Evolutionary conservation across 2,797 vertebrate species (phyloP), one percentile per base, ranked within the genome.

Genomic region (Poeciliopsis paucimaculata): DNA sequence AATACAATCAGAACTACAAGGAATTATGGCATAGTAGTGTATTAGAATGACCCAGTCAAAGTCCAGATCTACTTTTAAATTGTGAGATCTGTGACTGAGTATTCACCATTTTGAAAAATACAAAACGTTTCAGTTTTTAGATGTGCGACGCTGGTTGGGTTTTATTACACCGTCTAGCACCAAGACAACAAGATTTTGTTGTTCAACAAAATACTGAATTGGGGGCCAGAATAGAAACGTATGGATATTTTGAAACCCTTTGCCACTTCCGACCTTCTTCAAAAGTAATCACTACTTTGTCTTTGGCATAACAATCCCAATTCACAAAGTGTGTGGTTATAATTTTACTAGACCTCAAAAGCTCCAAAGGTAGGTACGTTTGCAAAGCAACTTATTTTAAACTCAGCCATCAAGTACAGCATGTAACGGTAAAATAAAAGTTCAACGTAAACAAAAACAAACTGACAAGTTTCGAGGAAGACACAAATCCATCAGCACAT

Each of bases 371-470:
- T 15, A 70, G 13, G 20, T 43, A 70, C 6, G 4, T 7, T 5
- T 70, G 4, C 39, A 45, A 28, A 45, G 5, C 23, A n/a, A 70
- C 39, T 5, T 12, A 15, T 45, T 45, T 43, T n/a, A 45, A 70
- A 45, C 23, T 13, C 10, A 70, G 20, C 12, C 26, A 43, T 43
- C 11, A 68, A 36, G 9, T 36, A 18, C 4, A 39, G 26, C 5
- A 6, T 26, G 12, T 4, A 13, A 71, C 15, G 26, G 26, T 45
- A 45, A 71, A 71, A 15, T 71, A 43, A 82, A 82, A 81, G 78
- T 76, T 70, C 7, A 57, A 84, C 47, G 70, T 77, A 77, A 80
- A 80, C 57, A 75, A 72, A 55, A 84, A 60, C 79, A 88, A 82
- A 81, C 66, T 75, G 79, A 79, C 78, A 73, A 76, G 57, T 78